A percentile compares a stretch with the other conserved stretches of the same genome.
Evolutionary conservation across 2,113 vertebrate genomes (phyloP).

Genomic region (Macquaria ambigua): DNA sequence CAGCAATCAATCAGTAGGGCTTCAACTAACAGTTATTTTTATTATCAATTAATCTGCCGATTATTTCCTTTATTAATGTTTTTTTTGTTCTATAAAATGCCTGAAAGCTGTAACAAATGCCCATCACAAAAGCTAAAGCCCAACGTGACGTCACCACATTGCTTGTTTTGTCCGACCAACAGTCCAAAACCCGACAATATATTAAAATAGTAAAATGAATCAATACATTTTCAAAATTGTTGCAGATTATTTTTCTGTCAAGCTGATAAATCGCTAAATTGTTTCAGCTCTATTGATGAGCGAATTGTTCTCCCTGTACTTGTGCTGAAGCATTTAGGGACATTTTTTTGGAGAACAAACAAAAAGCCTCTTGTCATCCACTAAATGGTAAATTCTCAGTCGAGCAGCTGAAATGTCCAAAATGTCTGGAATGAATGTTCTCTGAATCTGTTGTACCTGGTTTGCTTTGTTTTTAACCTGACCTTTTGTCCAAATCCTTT

Average conservation of each 20-base stretch:
- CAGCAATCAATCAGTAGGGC: too few species aligned
- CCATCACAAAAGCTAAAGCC: not conserved
- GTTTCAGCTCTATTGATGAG: not conserved
- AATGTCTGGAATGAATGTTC: not conserved
- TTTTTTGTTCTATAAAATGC: not conserved
- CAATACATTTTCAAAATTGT: not conserved
- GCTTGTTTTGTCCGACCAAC: not conserved
- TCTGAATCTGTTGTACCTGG: not conserved
- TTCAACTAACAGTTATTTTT: not conserved
- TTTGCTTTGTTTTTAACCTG: not conserved
- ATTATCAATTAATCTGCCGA: not conserved
- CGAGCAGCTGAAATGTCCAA: not conserved
- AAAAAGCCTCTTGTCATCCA: not conserved
- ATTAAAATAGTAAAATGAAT: too few species aligned
- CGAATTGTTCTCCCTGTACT: not conserved
- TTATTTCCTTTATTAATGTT: too few species aligned
- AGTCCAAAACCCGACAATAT: not conserved
- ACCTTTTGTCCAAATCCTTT: conserved; percentile 1
- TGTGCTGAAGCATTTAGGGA: not conserved
- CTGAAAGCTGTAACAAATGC: not conserved
- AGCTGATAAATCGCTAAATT: not conserved
- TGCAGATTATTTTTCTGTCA: too few species aligned
- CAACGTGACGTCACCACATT: not conserved
- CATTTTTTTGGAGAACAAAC: not conserved
- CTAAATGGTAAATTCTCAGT: not conserved